Evolutionary conservation across 2,888 invertebrate genomes (phyloP).

Genomic region (Lepidochrysops patricia): DNA sequence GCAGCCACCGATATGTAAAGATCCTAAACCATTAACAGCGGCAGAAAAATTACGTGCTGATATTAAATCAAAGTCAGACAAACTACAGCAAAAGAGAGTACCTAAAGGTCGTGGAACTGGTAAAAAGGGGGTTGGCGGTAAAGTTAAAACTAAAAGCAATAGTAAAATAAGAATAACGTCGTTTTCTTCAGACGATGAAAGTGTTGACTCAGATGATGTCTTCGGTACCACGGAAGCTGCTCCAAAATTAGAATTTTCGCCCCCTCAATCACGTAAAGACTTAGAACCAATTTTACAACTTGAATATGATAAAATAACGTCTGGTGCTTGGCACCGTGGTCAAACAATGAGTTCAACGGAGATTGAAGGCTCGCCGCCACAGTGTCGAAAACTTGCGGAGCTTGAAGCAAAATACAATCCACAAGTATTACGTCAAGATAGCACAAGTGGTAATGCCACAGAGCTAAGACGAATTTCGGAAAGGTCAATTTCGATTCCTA

Average conservation of each 20-base stretch:
- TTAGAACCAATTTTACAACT: conserved; percentile 82
- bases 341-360: conserved; percentile 86
- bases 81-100: conserved; percentile 76
- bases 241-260: conserved; percentile 82
- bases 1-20: conserved; percentile 57
- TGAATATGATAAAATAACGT: conserved; percentile 81
- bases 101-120: conserved; percentile 77
- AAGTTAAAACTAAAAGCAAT: conserved; percentile 76
- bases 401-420: conserved; percentile 79
- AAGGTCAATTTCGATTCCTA: conserved; percentile 83
- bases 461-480: conserved; percentile 82
- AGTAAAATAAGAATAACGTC: conserved; percentile 84
- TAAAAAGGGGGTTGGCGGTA: conserved; percentile 71
- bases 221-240: conserved; percentile 85
- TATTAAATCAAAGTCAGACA: conserved; percentile 75
- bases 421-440: conserved; percentile 72
- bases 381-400: conserved; percentile 78
- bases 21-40: conserved; percentile 57
- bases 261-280: conserved; percentile 83
- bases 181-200: conserved; percentile 84
- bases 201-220: conserved; percentile 84
- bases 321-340: conserved; percentile 78
- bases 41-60: conserved; percentile 68
- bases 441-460: conserved; percentile 76
- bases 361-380: conserved; percentile 84